Evolutionary conservation across 35 echinoderm and acorn worm genomes (phyloP).

Genomic region (Patiria miniata): DNA sequence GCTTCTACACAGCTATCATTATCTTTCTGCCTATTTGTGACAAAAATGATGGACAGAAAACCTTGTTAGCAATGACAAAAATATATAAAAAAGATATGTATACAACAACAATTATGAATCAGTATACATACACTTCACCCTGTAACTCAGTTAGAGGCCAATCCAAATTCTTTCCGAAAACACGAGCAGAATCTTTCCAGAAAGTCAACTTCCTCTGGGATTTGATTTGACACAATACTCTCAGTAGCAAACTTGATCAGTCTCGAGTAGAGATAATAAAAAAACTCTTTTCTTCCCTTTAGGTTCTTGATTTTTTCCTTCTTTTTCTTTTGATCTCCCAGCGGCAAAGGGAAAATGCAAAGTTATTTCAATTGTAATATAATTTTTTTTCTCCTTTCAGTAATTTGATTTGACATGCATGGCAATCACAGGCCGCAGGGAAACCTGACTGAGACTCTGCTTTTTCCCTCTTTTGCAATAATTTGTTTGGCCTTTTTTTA

Average conservation of each 20-base stretch:
- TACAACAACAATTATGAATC: too few relatives aligned
- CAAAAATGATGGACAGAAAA: too few relatives aligned
- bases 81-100: too few relatives aligned
- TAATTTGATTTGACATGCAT: background rate
- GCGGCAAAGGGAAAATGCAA: background rate
- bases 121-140: too few relatives aligned
- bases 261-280: background rate
- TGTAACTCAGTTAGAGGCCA: too few relatives aligned
- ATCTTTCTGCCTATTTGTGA: too few relatives aligned
- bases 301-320: background rate
- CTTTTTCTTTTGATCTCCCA: too few relatives aligned
- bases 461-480: too few relatives aligned
- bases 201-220: background rate
- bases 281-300: background rate
- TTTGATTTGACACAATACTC: slow-evolving; percentile 12
- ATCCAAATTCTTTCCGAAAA: too few relatives aligned
- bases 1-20: too few relatives aligned
- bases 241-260: slow-evolving; percentile 16
- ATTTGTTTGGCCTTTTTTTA: too few relatives aligned
- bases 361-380: background rate
- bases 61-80: too few relatives aligned
- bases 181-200: background rate
- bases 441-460: background rate
- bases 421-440: background rate
- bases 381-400: slow-evolving; percentile 1